Base-by-base conservation (phyloP, 1,140 invertebrate species). In the Drusus annulatus region DNA sequence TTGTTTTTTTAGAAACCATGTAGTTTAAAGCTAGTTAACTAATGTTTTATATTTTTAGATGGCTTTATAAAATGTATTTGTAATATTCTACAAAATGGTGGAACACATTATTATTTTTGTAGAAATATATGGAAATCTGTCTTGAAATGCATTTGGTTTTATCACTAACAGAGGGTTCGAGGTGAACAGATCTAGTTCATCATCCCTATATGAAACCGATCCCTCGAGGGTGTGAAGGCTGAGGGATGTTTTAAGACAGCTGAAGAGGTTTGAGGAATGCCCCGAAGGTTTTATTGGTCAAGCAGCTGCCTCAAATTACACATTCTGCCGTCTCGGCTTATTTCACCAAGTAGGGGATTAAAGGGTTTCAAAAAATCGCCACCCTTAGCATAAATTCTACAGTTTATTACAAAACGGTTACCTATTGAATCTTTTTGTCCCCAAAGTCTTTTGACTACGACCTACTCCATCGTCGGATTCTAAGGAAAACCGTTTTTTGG, bases 261-360 rank as follows among this genome's bases (percentile, higher is more conserved):
- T 17, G 19, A 15, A 19, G 56, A 8, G 56, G 19, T 23, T 60
- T 19, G 56, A 23, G 21, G 62, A 69, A 45, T 36, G 65, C 31
- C 21, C n/a, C 15, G 45, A 50, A 36, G 65, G 65, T 50, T 63
- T 69, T 69, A 69, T 69, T 69, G 65, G 65, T 69, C 65, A 36
- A 50, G 36, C 65, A 36, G 36, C 65, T 69, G 65, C 65, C 36
- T 51, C 65, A 69, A 36, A 69, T 69, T 69, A 69, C 65, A 69
- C n/a, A 45, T 69, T 69, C 65, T 69, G 65, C 65, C 36, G 45
- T 51, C 65, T 69, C 65, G 65, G 65, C 65, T 69, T 69, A 69
- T 69, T 69, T 21, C 31, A 19, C n/a, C 65, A 19, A 50, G 65
- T 69, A n/a, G 65, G 31, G 36, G 31, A 69, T 50, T 50, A 50